phyloP scores from a whole-genome alignment of 92 coral and sea anemone genomes.

The Zoanthus solanderi region DNA sequence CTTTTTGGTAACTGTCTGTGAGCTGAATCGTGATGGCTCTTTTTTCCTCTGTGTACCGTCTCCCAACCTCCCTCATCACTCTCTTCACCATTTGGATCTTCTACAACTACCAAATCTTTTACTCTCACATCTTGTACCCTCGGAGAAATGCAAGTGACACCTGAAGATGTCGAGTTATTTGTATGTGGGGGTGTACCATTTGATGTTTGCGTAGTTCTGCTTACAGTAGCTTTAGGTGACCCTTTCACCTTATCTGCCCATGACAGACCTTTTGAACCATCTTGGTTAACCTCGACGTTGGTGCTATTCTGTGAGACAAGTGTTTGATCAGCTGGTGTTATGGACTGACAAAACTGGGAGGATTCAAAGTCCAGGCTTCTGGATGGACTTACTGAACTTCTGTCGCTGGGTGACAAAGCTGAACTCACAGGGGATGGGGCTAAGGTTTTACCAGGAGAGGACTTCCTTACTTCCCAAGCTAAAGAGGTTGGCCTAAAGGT shows the following conservation, averaged over 20 bases:
- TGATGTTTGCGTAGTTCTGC: conserved; percentile 49
- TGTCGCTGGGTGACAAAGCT: conserved; percentile 67
- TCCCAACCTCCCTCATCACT: conserved; percentile 97
- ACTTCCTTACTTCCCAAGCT: conserved; percentile 98
- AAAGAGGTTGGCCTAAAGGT: conserved; percentile 90
- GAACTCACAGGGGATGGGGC: conserved; percentile 86
- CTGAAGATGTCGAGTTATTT: neutral
- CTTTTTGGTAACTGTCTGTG: neutral
- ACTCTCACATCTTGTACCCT: neutral
- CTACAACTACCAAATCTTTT: conserved; percentile 24
- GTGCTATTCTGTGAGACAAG: conserved; percentile 46
- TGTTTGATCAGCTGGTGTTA: conserved; percentile 61
- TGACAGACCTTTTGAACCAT: conserved; percentile 61
- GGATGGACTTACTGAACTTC: conserved; percentile 74
- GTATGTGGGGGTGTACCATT: conserved; percentile 39
- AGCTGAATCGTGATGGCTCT: conserved; percentile 50
- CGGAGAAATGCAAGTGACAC: neutral
- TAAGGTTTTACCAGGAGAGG: conserved; percentile 93
- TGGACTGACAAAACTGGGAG: conserved; percentile 37
- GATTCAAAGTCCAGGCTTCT: conserved; percentile 81
- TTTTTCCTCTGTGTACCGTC: conserved; percentile 91
- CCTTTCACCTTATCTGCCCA: conserved; percentile 99
- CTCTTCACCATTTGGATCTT: conserved; percentile 53
- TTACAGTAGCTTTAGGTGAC: conserved; percentile 54
- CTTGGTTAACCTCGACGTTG: conserved; percentile 24